Evolutionary conservation across 2,113 vertebrate genomes (phyloP).

Genomic region (Ochotona princeps): DNA sequence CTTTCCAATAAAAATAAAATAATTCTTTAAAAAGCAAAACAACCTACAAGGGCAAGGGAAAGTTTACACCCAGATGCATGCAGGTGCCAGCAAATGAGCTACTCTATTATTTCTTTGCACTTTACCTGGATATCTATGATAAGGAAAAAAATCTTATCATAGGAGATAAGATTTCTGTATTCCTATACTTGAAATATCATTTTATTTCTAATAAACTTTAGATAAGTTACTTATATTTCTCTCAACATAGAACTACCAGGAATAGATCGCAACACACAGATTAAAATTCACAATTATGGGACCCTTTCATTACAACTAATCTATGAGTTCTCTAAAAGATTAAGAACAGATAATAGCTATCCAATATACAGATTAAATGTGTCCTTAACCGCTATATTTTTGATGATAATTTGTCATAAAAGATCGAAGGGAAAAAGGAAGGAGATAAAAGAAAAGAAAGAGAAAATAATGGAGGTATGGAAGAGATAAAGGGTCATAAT

Average conservation of each 20-base stretch:
- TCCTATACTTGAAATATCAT: not conserved
- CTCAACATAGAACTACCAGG: not conserved
- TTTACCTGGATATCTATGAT: not conserved
- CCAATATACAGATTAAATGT: not conserved
- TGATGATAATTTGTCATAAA: not conserved
- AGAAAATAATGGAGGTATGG: not conserved
- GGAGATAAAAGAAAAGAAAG: not conserved
- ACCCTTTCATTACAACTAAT: not conserved
- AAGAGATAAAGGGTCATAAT: not conserved
- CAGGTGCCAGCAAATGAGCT: not conserved
- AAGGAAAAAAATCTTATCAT: not conserved
- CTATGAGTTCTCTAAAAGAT: not conserved
- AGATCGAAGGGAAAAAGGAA: not conserved
- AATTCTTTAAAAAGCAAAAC: not conserved
- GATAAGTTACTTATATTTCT: not conserved
- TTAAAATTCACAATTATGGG: not conserved
- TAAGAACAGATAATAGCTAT: not conserved
- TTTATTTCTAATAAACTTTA: constrained; percentile 6
- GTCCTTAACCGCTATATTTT: not conserved
- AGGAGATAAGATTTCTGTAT: not conserved
- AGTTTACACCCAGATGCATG: not conserved
- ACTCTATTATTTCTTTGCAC: not conserved
- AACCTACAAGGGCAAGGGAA: not conserved
- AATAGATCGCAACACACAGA: not conserved
- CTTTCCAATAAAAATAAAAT: no score